Conservation (phyloP, 2,888 invertebrate genomes). For the Crossocerus cetratus region DNA sequence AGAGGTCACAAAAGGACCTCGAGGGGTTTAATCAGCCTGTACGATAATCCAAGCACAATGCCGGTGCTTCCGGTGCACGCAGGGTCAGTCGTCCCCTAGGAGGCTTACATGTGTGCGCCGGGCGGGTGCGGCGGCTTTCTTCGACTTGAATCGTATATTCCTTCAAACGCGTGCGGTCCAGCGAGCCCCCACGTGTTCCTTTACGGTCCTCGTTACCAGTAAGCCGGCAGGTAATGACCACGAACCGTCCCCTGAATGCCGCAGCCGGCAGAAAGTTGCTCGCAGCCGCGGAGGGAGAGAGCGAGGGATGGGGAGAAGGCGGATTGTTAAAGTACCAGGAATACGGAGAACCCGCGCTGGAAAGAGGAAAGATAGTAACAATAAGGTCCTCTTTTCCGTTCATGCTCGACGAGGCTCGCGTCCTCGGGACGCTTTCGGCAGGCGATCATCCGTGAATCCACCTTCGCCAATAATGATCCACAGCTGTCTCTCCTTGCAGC, state of each 20-base stretch:
- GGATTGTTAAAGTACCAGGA: slow-evolving; percentile 44
- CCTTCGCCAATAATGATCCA: slow-evolving; percentile 67
- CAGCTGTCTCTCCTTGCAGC: slow-evolving; percentile 52
- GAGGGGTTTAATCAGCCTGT: slow-evolving; percentile 40
- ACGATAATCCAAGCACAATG: slow-evolving; percentile 25
- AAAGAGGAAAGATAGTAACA: slow-evolving; percentile 52
- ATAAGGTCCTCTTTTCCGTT: slow-evolving; percentile 60
- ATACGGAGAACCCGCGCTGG: not conserved
- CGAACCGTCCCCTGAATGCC: slow-evolving; percentile 31
- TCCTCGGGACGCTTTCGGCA: slow-evolving; percentile 61
- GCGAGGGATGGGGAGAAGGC: not conserved
- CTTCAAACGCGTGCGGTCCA: slow-evolving; percentile 20
- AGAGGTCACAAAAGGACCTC: slow-evolving; percentile 28
- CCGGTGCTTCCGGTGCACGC: not conserved
- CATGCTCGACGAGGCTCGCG: slow-evolving; percentile 63
- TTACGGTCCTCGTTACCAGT: slow-evolving; percentile 45
- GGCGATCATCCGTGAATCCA: slow-evolving; percentile 67
- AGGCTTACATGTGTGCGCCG: not conserved
- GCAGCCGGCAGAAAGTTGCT: slow-evolving; percentile 42
- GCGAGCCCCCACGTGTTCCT: slow-evolving; percentile 19
- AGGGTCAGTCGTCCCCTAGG: too few relatives aligned
- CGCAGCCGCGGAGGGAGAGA: not conserved
- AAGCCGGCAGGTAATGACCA: slow-evolving; percentile 46
- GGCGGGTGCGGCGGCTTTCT: not conserved
- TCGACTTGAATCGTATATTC: slow-evolving; percentile 26